These are phyloP conservation scores for Folsomia candida DNA, from an alignment of 2,888 invertebrate genomes.

Conservation along the genomic window DNA sequence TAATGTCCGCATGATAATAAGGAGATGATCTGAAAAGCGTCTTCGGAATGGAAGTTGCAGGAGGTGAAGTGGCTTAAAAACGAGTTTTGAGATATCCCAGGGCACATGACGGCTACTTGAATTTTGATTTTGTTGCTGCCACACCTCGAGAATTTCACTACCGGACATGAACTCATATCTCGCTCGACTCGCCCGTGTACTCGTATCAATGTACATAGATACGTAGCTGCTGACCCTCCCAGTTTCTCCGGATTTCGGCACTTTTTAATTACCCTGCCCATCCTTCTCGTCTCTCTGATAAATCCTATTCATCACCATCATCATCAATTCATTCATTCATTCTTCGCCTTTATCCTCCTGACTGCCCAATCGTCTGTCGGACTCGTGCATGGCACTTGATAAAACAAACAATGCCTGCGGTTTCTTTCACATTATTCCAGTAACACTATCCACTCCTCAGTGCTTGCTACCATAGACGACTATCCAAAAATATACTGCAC, in stretches of 20 bases:
- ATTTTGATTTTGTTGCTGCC: slow-evolving; percentile 38
- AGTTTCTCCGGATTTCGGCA: slow-evolving; percentile 28
- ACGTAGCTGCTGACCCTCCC: slow-evolving; percentile 31
- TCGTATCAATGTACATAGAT: no score
- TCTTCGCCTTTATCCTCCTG: no score
- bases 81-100: slow-evolving; percentile 23
- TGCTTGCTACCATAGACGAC: no score
- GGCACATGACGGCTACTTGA: slow-evolving; percentile 38
- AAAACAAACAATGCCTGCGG: background rate
- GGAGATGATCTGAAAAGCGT: slow-evolving; percentile 3
- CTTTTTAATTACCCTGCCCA: slow-evolving; percentile 28
- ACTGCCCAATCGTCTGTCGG: background rate
- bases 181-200: slow-evolving; percentile 7
- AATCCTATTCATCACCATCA: background rate
- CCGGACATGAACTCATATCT: slow-evolving; percentile 33
- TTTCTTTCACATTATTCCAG: no score
- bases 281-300: slow-evolving; percentile 7
- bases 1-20: slow-evolving; percentile 8
- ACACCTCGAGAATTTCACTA: slow-evolving; percentile 44
- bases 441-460: no score
- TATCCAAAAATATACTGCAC: no score
- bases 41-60: background rate
- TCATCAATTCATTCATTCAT: background rate
- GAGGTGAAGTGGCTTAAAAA: slow-evolving; percentile 18
- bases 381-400: background rate